A percentile compares a stretch with the other conserved stretches of the same genome.
Conservation (phyloP, 2,797 vertebrate genomes). For the Synanceia verrucosa region DNA sequence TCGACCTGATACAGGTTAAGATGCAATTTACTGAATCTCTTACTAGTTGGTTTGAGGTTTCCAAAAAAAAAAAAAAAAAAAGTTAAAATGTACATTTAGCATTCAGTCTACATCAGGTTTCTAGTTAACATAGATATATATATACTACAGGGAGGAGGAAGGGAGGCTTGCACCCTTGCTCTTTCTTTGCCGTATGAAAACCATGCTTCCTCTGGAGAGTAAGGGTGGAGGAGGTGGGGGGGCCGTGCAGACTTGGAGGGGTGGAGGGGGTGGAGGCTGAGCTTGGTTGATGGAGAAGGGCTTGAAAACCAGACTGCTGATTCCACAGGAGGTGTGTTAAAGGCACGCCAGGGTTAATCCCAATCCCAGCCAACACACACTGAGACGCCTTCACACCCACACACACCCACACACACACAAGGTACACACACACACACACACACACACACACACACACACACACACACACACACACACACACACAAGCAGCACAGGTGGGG, state of each 20-base stretch:
- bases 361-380: constrained; percentile 81
- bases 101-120: constrained; percentile 70
- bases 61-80: constrained; percentile 70
- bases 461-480: constrained; percentile 47
- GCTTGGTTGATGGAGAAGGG: constrained; percentile 67
- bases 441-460: constrained; percentile 21
- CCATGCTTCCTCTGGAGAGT: constrained; percentile 77
- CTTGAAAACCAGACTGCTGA: constrained; percentile 76
- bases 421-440: constrained; percentile 45
- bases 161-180: constrained; percentile 74
- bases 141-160: constrained; percentile 54
- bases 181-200: constrained; percentile 83
- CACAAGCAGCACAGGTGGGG: constrained; percentile 77
- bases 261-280: constrained; percentile 56
- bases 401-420: constrained; percentile 62
- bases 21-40: constrained; percentile 77
- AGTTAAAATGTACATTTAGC: constrained; percentile 76
- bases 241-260: constrained; percentile 73
- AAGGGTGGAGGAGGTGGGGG: constrained; percentile 54
- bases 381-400: constrained; percentile 78
- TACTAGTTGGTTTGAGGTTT: constrained; percentile 67
- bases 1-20: constrained; percentile 89
- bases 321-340: constrained; percentile 84
- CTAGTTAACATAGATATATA: constrained; percentile 67
- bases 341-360: constrained; percentile 88